Base-by-base conservation (phyloP, 2,113 vertebrate genomes). In the Scomber colias region DNA sequence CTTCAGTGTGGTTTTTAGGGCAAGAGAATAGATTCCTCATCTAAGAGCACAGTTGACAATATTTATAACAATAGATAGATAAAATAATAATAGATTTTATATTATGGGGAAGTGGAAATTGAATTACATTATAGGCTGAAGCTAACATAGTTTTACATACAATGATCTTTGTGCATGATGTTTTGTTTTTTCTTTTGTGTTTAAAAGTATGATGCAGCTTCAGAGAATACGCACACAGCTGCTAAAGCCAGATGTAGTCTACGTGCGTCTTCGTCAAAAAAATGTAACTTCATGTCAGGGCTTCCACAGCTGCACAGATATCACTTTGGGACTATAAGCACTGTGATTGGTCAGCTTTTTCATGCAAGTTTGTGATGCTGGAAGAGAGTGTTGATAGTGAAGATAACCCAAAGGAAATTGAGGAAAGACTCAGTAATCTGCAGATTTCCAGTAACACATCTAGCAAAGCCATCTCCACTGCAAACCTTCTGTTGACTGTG, bases 1-100 rank as follows among this genome's bases (percentile, higher is more conserved):
- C 17, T 49, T 79, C 15, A 31, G 57, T 66, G 40, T 64, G 7
- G 7, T 82, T 63, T 66, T 13, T 19, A 63, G 24, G 27, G 40
- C 66, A 21, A 16, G 24, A 21, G 27, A 63, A 54, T 11, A 50
- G 2, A 51, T 48, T 80, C 1, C 46, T 61, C 8, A n/a, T 54
- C 5, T 54, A 30, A 24, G 2, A 44, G 64, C 4, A n/a, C 14
- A 62, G 14, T 67, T 69, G 10, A 19, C 48, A 7, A 13, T 68
- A 19, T 19, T 11, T 2, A n/a, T 11, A 12, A 71, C 17, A 54
- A 48, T 57, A 51, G 24, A 61, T 60, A n/a, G n/a, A n/a, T n/a
- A n/a, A n/a, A n/a, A n/a, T n/a, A n/a, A n/a, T n/a, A n/a, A n/a
- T n/a, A n/a, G n/a, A 11, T 51, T 6, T 16, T 12, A 40, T n/a